Evolutionary conservation across 1,140 invertebrate genomes (phyloP).

Genomic region (Heliconius hermathena): DNA sequence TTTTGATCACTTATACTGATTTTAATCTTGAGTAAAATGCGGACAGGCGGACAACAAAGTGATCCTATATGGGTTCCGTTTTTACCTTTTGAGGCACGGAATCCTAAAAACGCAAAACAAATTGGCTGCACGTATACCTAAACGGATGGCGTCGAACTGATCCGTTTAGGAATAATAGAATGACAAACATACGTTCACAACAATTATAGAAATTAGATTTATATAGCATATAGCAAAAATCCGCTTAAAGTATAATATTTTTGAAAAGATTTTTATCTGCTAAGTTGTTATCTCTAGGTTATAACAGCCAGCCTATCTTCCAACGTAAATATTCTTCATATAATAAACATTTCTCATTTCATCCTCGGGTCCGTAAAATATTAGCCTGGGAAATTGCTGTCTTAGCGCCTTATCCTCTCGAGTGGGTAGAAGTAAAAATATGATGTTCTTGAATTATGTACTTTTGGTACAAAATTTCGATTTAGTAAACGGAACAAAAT

Average conservation of each 20-base stretch:
- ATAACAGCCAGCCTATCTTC: background rate
- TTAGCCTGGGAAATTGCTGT: constrained; percentile 13
- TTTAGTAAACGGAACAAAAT: background rate
- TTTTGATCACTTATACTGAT: too few relatives aligned
- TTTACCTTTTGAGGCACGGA: too few relatives aligned
- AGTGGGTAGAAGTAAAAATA: background rate
- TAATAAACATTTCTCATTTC: constrained; percentile 4
- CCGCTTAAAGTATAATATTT: background rate
- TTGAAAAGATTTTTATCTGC: background rate
- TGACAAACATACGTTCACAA: too few relatives aligned
- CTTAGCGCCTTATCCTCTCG: constrained; percentile 2
- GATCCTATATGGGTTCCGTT: too few relatives aligned
- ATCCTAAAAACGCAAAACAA: too few relatives aligned
- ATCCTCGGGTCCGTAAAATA: background rate
- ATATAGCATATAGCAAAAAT: too few relatives aligned
- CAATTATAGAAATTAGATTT: too few relatives aligned
- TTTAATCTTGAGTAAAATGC: too few relatives aligned
- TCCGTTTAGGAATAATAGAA: too few relatives aligned
- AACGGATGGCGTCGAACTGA: too few relatives aligned
- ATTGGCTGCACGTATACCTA: too few relatives aligned
- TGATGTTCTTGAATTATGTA: background rate
- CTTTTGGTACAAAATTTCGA: background rate
- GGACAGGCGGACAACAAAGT: too few relatives aligned
- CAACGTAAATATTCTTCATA: constrained; percentile 10
- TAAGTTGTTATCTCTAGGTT: background rate